These are phyloP conservation scores for Tetranychus truncatus DNA, from an alignment of 2,888 invertebrate genomes.

Conservation along the genomic window DNA sequence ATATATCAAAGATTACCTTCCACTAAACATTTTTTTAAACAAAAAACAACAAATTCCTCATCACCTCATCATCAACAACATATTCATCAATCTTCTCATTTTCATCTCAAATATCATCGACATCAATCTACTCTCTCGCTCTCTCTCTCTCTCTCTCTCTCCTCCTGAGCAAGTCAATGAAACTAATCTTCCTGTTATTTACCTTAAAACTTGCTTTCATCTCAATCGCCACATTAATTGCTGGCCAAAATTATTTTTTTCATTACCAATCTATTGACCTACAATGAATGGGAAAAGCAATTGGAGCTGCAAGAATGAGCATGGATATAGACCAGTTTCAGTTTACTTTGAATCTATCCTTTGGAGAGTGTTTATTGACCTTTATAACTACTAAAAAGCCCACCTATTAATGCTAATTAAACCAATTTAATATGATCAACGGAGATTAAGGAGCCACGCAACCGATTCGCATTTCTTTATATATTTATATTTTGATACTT, in stretches of 20 bases:
- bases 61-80: background rate
- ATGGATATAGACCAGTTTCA: background rate
- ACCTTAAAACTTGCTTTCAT: too few species aligned
- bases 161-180: background rate
- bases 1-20: too few species aligned
- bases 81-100: background rate
- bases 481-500: too few species aligned
- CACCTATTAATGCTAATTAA: conserved; percentile 1
- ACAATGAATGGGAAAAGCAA: background rate
- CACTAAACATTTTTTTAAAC: too few species aligned
- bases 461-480: background rate
- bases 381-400: background rate
- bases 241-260: background rate
- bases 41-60: background rate
- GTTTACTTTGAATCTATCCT: background rate
- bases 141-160: background rate
- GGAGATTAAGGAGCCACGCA: background rate
- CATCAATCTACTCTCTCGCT: background rate
- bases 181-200: too few species aligned
- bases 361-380: background rate
- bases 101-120: background rate
- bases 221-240: too few species aligned
- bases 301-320: background rate
- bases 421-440: background rate
- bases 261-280: background rate